Evolutionary conservation across 2,888 invertebrate genomes (phyloP).

Genomic region (Azorinus chamasolen): DNA sequence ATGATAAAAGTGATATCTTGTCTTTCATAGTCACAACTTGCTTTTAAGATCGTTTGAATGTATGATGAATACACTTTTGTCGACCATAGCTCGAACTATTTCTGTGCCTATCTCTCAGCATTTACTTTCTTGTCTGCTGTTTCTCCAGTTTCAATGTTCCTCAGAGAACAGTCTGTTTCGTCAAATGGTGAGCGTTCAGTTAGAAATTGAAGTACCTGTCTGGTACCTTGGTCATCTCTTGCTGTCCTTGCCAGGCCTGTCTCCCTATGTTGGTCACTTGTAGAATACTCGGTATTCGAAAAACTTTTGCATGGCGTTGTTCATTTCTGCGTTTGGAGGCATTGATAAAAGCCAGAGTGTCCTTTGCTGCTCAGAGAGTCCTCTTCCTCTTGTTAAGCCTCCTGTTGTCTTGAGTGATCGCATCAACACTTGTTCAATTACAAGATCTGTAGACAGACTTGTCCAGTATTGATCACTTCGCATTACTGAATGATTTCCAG

Average conservation of each 20-base stretch:
- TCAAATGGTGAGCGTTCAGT: constrained; percentile 7
- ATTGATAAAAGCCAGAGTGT: constrained; percentile 38
- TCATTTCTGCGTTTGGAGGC: constrained; percentile 42
- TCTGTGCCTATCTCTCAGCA: constrained; percentile 12
- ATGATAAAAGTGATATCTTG: too few relatives aligned
- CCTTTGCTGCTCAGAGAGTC: constrained; percentile 57
- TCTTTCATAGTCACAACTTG: constrained; percentile 26
- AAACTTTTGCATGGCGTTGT: constrained; percentile 53
- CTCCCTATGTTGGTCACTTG: constrained; percentile 58
- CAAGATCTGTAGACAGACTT: constrained; percentile 42
- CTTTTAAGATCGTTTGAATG: constrained; percentile 47
- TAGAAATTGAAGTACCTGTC: constrained; percentile 36
- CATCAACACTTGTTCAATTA: constrained; percentile 63
- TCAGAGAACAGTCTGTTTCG: neutral
- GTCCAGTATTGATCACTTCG: constrained; percentile 37
- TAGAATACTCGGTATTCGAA: constrained; percentile 19
- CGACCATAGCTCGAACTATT: constrained; percentile 13
- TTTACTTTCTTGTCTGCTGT: constrained; percentile 1
- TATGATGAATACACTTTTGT: constrained; percentile 29
- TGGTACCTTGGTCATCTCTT: constrained; percentile 36
- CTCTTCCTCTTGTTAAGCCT: constrained; percentile 64
- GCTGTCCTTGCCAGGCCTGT: constrained; percentile 27
- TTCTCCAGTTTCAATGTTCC: constrained; percentile 14
- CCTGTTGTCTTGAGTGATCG: constrained; percentile 65
- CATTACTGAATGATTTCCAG: constrained; percentile 25